Percentiles rank a stretch among this genome's conserved stretches.
These are phyloP conservation scores for Galbula dea DNA, from an alignment of 2,113 vertebrate species.

Conservation along the genomic window DNA sequence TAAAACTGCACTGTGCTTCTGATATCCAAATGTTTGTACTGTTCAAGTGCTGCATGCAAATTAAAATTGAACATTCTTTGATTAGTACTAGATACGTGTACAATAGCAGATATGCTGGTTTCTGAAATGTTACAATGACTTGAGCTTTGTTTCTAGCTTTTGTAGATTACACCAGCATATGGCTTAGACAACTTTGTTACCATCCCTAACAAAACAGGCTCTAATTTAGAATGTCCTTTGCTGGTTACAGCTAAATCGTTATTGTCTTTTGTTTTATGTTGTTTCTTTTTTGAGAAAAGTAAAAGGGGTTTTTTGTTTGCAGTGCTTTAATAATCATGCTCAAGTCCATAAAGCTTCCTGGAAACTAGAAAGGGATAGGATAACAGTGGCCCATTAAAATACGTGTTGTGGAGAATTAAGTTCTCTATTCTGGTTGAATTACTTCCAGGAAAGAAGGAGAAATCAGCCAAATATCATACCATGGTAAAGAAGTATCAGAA, in stretches of 20 bases:
- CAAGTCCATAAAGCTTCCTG: background rate
- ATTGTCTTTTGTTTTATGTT: background rate
- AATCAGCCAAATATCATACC: background rate
- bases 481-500: background rate
- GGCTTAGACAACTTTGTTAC: constrained; percentile 6
- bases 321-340: background rate
- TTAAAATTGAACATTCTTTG: background rate
- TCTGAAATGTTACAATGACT: background rate
- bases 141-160: background rate
- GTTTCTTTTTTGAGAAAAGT: background rate
- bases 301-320: background rate
- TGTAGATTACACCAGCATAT: constrained; percentile 17
- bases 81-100: background rate
- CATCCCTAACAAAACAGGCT: background rate
- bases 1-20: background rate
- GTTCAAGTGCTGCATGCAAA: background rate
- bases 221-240: constrained; percentile 17
- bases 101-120: background rate
- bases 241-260: background rate
- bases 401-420: background rate
- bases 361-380: background rate
- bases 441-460: background rate
- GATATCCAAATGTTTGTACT: background rate
- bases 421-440: background rate
- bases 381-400: constrained; percentile 41